Evolutionary conservation across 2,797 vertebrate genomes (phyloP), one percentile per base, ranked within the genome.

Genomic region (Synaphobranchus kaupii): DNA sequence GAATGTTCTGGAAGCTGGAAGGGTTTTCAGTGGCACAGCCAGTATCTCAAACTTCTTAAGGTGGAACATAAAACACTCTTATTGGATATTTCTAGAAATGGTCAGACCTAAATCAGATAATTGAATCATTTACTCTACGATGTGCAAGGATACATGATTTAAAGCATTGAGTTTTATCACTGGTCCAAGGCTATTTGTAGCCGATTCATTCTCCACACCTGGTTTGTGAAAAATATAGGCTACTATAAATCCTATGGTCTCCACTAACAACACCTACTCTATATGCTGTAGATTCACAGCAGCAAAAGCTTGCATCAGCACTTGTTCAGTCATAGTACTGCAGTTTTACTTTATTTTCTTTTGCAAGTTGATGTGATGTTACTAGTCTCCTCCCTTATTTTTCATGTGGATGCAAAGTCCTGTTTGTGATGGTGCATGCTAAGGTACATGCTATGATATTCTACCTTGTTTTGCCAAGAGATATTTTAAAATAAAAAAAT

Each of bases 1-100:
- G 89, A 88, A 89, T 86, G 88, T 91, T 92, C 90, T 78, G 48
- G 56, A 52, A 88, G 47, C 34, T 89, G 85, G 83, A 88, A 89
- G 39, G 85, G 87, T 92, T 87, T 84, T 68, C 63, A 54, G 28
- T 56, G 17, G 15, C 71, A 39, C 13, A 58, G 34, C 39, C 28
- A 73, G 50, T 10, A 13, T 86, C 22, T 44, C 6, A 52, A 47
- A 50, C 48, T 85, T 68, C 13, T 60, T 17, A 58, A 4, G 15
- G 39, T 39, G 44, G 68, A 84, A 76, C 50, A 56, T 58, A 78
- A 39, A 83, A 54, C 13, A 66, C 10, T 44, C 13, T 44, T 25
- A 58, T 7, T 60, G 73, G 52, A 86, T 34, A 60, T 34, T 58
- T 50, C 22, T 10, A n/a, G n/a, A 85, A 73, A 50, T 86, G 22